A percentile compares a stretch with the other conserved stretches of the same genome.
These are phyloP conservation scores for Platorchestia sp. DNA, from an alignment of 1,140 invertebrate species.

Conservation along the genomic window DNA sequence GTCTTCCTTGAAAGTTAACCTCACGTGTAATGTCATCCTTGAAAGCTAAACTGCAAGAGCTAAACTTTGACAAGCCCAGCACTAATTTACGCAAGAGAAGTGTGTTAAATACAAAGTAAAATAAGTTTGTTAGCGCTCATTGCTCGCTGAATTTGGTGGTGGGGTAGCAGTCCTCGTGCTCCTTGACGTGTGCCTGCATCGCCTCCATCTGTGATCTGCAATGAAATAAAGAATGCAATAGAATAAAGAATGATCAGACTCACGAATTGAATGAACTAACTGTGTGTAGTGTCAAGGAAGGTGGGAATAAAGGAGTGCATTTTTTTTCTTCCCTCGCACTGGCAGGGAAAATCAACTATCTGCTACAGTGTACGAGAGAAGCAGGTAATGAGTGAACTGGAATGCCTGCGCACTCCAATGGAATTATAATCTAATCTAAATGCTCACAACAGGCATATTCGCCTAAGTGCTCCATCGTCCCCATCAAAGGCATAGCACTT, in stretches of 20 bases:
- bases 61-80: too few relatives aligned
- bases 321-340: neutral
- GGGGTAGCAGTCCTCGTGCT: slow-evolving; percentile 59
- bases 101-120: neutral
- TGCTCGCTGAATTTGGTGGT: slow-evolving; percentile 56
- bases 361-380: neutral
- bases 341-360: neutral
- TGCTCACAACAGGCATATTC: too few relatives aligned
- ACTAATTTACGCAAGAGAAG: neutral
- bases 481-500: too few relatives aligned
- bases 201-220: slow-evolving; percentile 47
- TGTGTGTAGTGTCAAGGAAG: neutral
- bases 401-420: too few relatives aligned
- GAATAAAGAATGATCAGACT: too few relatives aligned
- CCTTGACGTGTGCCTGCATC: slow-evolving; percentile 59
- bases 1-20: too few relatives aligned
- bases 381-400: neutral
- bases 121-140: neutral
- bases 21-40: too few relatives aligned
- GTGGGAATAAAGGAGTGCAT: neutral
- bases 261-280: neutral
- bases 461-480: too few relatives aligned
- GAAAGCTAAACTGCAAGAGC: too few relatives aligned
- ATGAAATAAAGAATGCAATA: neutral
- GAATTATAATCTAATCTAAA: too few relatives aligned